Percentiles rank a stretch among this genome's conserved stretches.
Conservation (phyloP, 92 coral and sea anemone genomes). For the Metridium senile region DNA sequence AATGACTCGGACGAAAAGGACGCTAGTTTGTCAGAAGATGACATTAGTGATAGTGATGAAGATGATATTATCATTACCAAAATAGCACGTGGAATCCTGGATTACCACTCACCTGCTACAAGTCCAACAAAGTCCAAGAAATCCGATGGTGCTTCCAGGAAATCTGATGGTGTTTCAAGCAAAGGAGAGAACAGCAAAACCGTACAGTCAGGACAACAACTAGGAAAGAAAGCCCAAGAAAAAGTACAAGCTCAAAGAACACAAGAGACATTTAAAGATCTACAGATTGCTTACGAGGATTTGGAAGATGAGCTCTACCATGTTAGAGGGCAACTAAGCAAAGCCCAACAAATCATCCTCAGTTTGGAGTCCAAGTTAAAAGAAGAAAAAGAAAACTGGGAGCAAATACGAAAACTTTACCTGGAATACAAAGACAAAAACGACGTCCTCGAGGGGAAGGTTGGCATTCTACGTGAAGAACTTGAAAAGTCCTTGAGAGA, state of each 20-base stretch:
- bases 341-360: constrained; percentile 69
- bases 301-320: constrained; percentile 80
- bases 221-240: constrained; percentile 5
- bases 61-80: constrained; percentile 84
- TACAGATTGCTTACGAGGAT: constrained; percentile 63
- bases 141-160: background rate
- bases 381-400: constrained; percentile 76
- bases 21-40: constrained; percentile 70
- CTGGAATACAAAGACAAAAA: constrained; percentile 67
- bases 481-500: constrained; percentile 71
- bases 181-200: background rate
- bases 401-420: constrained; percentile 71
- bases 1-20: constrained; percentile 74
- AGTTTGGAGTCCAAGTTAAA: constrained; percentile 62
- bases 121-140: constrained; percentile 22
- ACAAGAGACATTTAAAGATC: constrained; percentile 55
- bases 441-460: constrained; percentile 78
- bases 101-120: constrained; percentile 55
- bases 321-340: constrained; percentile 72
- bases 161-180: background rate
- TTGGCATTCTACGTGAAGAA: constrained; percentile 70
- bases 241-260: constrained; percentile 31
- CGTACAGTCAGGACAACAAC: background rate
- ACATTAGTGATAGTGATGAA: constrained; percentile 77
- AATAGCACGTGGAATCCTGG: constrained; percentile 72